A percentile compares a stretch with the other conserved stretches of the same genome.
These are phyloP conservation scores for Catharus minimus DNA, from an alignment of 2,113 vertebrate genomes.

Conservation along the genomic window DNA sequence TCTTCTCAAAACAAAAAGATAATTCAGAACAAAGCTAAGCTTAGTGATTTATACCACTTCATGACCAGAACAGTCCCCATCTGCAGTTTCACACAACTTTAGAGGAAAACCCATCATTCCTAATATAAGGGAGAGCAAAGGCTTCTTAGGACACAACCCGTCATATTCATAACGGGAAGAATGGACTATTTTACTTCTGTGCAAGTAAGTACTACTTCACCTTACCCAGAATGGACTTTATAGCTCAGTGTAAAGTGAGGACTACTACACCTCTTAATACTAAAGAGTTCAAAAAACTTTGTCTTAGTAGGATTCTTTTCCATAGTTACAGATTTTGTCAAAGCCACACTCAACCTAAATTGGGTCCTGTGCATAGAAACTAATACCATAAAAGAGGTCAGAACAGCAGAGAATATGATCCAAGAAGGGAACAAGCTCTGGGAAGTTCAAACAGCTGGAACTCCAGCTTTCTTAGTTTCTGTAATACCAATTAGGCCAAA, in stretches of 20 bases:
- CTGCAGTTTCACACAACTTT: background rate
- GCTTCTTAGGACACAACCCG: background rate
- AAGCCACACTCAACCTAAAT: background rate
- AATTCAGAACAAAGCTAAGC: background rate
- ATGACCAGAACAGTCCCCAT: background rate
- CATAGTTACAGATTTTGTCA: background rate
- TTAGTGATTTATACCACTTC: background rate
- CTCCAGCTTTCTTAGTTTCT: background rate
- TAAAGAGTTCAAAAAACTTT: background rate
- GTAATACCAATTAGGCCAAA: rapidly evolving
- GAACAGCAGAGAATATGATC: background rate
- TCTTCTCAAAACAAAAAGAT: background rate
- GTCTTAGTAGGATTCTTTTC: background rate
- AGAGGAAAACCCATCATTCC: background rate
- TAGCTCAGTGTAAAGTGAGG: background rate
- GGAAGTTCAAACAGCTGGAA: background rate
- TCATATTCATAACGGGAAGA: background rate
- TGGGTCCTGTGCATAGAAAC: background rate
- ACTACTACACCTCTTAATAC: background rate
- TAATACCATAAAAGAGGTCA: background rate
- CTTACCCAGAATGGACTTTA: background rate
- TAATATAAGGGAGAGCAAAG: rapidly evolving
- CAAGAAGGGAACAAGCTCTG: background rate
- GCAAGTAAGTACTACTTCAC: background rate
- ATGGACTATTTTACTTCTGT: background rate